These are phyloP conservation scores for Polypterus senegalus DNA, from an alignment of 2,113 vertebrate species.

Conservation along the genomic window DNA sequence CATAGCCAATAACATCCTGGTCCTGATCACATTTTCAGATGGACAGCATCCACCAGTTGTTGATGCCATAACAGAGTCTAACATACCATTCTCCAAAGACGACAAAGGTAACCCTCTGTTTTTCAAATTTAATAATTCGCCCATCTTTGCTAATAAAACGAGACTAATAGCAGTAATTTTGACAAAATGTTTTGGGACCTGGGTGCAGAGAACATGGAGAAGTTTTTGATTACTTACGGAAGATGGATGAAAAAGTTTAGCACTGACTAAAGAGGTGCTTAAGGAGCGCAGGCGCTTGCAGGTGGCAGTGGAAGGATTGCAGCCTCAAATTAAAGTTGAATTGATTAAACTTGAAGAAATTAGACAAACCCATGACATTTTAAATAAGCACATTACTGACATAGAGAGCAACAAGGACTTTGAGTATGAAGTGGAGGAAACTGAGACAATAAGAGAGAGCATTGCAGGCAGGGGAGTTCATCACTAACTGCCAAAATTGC, in stretches of 20 bases:
- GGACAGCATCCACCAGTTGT: constrained; percentile 10
- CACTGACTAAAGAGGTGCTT: constrained; percentile 10
- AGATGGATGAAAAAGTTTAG: constrained; percentile 12
- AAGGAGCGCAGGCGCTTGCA: constrained; percentile 6
- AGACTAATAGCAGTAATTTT: no score
- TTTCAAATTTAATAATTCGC: no score
- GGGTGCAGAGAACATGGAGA: no score
- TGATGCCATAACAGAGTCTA: constrained; percentile 12
- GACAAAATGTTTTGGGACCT: no score
- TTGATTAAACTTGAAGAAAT: constrained; percentile 5
- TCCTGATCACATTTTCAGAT: no score
- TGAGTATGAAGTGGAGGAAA: constrained; percentile 6
- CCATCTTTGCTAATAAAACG: no score
- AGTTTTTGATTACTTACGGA: no score
- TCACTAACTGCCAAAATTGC: constrained; percentile 5
- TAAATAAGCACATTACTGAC: neutral
- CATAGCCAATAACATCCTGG: constrained; percentile 17
- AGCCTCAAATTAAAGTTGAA: neutral
- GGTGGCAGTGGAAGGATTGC: constrained; percentile 1
- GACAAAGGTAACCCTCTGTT: no score
- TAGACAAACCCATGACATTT: neutral
- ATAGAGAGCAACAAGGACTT: constrained; percentile 13
- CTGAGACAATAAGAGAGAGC: neutral
- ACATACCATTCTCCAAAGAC: no score
- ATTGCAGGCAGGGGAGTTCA: neutral